Evolutionary conservation across 2,113 vertebrate genomes (phyloP).

Genomic region (Genyomyrus donnyi): DNA sequence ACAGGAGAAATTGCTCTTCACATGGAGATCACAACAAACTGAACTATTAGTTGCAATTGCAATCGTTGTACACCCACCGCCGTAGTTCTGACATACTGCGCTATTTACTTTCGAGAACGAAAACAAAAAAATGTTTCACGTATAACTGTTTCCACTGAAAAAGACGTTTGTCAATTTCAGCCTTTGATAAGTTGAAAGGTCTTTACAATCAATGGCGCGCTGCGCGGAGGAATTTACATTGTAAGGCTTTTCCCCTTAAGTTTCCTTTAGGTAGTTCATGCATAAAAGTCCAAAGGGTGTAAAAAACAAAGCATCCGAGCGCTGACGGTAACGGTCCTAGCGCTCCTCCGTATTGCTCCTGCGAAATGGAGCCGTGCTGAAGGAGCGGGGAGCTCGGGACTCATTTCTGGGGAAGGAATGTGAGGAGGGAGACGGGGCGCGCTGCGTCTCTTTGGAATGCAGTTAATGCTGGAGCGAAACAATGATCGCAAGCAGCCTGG

Average conservation of each 20-base stretch:
- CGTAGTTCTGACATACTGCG: conserved; percentile 35
- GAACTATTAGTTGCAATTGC: conserved; percentile 41
- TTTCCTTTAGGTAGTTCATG: conserved; percentile 4
- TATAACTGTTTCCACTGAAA: conserved; percentile 45
- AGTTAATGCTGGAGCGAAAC: conserved; percentile 75
- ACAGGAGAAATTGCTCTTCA: conserved; percentile 56
- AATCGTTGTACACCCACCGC: conserved; percentile 27
- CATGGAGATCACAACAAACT: conserved; percentile 60
- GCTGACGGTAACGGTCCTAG: background rate
- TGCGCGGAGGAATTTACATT: conserved; percentile 75
- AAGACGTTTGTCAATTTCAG: conserved; percentile 67
- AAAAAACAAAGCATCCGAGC: background rate
- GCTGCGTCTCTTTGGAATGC: conserved; percentile 83
- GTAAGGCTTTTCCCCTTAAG: conserved; percentile 34
- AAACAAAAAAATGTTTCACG: conserved; percentile 48
- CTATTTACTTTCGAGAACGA: conserved; percentile 31
- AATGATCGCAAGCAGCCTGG: conserved; percentile 73
- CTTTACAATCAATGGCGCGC: conserved; percentile 77
- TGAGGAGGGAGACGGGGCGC: conserved; percentile 75
- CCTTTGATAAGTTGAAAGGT: conserved; percentile 77
- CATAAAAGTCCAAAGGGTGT: background rate
- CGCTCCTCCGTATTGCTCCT: background rate
- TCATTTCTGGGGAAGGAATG: conserved; percentile 76
- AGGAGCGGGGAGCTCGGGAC: conserved; percentile 52
- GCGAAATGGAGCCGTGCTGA: background rate